Base-by-base conservation (phyloP, 1,140 invertebrate species). In the Drosophila sulfurigaster region DNA sequence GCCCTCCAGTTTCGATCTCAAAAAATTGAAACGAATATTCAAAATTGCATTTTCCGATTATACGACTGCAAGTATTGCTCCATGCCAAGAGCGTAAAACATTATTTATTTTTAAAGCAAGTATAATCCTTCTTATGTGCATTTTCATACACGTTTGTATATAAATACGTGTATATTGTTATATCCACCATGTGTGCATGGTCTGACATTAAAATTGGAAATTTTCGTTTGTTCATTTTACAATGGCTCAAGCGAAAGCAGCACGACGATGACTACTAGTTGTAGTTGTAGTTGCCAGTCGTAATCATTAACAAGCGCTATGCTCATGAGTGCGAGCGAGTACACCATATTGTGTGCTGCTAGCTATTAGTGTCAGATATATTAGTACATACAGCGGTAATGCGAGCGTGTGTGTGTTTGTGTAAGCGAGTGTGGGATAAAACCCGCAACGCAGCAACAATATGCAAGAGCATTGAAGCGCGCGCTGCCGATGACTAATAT, bases 311-410 rank as follows among this genome's bases (percentile, higher is more conserved):
- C 54, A 32, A 11, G 25, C 54, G 45, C 1, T 3, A 7, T 35
- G 20, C 13, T 1, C 46, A 41, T n/a, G 25, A 59, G 74, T 56
- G 62, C 43, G 69, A 76, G 74, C 41, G 57, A 59, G 74, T 32
- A 45, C 38, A 60, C 74, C 20, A 25, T 59, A 56, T 15, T 60
- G 25, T 20, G 8, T 43, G 38, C 48, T 73, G 15, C 13, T 32
- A 38, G 74, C 68, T 76, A 76, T 72, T 72, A 76, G 74, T 76
- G 74, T 76, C 69, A 76, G 68, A 41, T 66, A 72, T 62, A 62
- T 25, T 25, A 71, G 60, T 76, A 76, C 60, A 66, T 76, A 72
- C 59, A 65, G 45, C 51, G 46, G 35, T 5, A 32, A 20, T 58
- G 15, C 41, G 30, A 41, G 15, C n/a, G n/a, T n/a, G 46, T 68